These are phyloP conservation scores for Lamellibrachia satsuma DNA, from an alignment of 2,888 invertebrate species.

Conservation along the genomic window DNA sequence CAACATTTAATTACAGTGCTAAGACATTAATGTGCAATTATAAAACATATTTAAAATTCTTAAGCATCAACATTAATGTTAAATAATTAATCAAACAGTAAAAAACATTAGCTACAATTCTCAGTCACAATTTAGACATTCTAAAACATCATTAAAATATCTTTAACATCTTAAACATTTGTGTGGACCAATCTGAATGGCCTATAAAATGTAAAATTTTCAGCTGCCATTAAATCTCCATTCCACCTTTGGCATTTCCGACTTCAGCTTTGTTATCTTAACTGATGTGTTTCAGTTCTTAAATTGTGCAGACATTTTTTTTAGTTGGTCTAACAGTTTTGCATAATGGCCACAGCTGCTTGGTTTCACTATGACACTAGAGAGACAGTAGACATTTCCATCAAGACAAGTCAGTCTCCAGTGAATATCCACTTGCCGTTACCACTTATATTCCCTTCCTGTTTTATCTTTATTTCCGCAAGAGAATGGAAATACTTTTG, in stretches of 20 bases:
- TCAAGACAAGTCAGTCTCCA: background rate
- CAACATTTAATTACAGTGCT: background rate
- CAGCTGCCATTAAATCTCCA: background rate
- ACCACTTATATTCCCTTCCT: background rate
- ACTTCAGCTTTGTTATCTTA: background rate
- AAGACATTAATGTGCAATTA: background rate
- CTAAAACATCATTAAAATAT: background rate
- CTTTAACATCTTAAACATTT: background rate
- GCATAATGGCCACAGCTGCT: background rate
- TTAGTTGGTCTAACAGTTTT: background rate
- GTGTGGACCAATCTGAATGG: background rate
- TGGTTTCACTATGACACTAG: background rate
- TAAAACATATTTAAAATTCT: background rate
- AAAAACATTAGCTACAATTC: no score
- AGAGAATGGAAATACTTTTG: background rate
- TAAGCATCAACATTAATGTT: background rate
- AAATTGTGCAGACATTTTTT: background rate
- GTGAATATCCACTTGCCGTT: background rate
- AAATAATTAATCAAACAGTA: no score
- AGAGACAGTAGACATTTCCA: background rate
- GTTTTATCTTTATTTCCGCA: background rate
- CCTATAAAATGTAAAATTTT: background rate
- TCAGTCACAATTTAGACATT: background rate
- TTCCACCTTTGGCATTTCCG: background rate
- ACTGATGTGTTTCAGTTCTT: background rate